phyloP scores from a whole-genome alignment of 1,140 invertebrate genomes.

The Caenorhabditis brenneri region DNA sequence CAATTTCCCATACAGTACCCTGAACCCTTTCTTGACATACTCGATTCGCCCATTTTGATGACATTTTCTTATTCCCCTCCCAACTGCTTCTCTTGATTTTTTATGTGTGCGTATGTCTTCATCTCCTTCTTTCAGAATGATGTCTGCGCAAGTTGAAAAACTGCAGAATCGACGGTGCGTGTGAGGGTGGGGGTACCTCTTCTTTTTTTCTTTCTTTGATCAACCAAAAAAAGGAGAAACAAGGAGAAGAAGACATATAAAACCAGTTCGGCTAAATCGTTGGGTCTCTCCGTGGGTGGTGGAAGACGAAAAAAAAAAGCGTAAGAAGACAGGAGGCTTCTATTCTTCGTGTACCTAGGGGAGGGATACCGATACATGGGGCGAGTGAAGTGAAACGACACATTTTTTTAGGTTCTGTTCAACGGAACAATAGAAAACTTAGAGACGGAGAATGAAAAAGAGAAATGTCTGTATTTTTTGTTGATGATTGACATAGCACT shows the following conservation, averaged over 20 bases:
- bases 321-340: background rate
- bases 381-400: slow-evolving; percentile 11
- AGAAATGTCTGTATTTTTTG: background rate
- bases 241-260: slow-evolving; percentile 35
- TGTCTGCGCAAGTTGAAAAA: slow-evolving; percentile 40
- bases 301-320: slow-evolving; percentile 9
- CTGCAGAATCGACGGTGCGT: slow-evolving; percentile 28
- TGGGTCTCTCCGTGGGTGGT: slow-evolving; percentile 33
- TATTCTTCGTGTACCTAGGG: background rate
- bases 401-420: background rate
- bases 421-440: background rate
- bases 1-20: too few relatives aligned
- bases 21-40: background rate
- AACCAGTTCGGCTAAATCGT: slow-evolving; percentile 38
- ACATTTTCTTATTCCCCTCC: background rate
- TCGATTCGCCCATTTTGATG: background rate
- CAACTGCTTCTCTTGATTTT: slow-evolving; percentile 13
- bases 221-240: background rate
- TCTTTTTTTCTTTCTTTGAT: slow-evolving; percentile 32
- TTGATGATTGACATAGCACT: slow-evolving; percentile 8
- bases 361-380: background rate
- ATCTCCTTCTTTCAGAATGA: slow-evolving; percentile 30
- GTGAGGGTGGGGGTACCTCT: slow-evolving; percentile 32
- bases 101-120: slow-evolving; percentile 12
- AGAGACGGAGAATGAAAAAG: background rate